These are phyloP conservation scores for Ianthella basta DNA, from an alignment of 37 sponge, comb jelly and placozoan species.

Conservation along the genomic window DNA sequence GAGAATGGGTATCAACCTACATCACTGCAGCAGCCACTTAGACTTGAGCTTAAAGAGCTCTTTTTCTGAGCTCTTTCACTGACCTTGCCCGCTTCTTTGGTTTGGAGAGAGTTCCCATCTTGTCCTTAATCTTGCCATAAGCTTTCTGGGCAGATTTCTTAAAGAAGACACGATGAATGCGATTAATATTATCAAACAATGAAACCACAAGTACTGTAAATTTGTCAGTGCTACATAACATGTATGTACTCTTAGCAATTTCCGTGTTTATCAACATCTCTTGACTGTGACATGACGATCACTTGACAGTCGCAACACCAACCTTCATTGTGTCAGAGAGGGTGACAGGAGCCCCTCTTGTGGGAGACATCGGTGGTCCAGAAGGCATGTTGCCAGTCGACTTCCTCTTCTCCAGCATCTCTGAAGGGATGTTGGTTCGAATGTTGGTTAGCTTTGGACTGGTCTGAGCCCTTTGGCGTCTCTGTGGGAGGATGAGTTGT, in stretches of 20 bases:
- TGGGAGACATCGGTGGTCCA: not conserved
- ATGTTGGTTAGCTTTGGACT: not conserved
- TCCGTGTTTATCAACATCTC: no score
- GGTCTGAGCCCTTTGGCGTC: conserved; percentile 13
- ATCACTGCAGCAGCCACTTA: not conserved
- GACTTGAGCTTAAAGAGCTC: no score
- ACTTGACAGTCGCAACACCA: no score
- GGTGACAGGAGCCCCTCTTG: not conserved
- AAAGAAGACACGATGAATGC: no score
- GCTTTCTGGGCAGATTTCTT: not conserved
- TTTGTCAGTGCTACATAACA: no score
- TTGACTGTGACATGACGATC: no score
- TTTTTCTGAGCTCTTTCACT: not conserved
- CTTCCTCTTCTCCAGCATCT: conserved; percentile 23
- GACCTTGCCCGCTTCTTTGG: conserved; percentile 26
- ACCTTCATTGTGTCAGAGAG: conserved; percentile 32
- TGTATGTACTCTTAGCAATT: no score
- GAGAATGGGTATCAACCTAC: no score
- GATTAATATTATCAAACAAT: no score
- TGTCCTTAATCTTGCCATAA: conserved; percentile 10
- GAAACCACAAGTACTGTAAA: no score
- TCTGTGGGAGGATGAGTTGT: not conserved
- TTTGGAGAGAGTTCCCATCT: conserved; percentile 7
- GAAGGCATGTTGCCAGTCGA: not conserved
- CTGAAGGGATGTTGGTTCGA: conserved; percentile 10